Conservation (phyloP, 1,140 invertebrate species). For the Lordiphosa mommai region DNA sequence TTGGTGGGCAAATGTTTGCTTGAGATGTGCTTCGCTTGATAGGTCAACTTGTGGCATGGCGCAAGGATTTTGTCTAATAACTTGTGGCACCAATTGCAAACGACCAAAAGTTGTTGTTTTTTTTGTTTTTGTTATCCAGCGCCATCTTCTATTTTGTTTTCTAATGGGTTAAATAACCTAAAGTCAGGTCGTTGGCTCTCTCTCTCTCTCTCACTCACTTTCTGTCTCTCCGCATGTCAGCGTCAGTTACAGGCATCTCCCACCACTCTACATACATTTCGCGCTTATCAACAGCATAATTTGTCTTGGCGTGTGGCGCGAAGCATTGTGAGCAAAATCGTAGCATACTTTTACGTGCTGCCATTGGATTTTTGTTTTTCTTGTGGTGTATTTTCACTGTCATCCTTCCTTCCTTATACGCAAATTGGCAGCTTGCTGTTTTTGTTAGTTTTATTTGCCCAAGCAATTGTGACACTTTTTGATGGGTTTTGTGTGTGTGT, state of each 20-base stretch:
- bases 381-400: neutral
- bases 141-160: slow-evolving; percentile 9
- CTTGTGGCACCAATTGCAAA: neutral
- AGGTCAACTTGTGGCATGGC: slow-evolving; percentile 9
- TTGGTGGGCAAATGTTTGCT: slow-evolving; percentile 1
- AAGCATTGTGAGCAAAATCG: neutral
- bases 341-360: neutral
- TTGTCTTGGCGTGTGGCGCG: slow-evolving; percentile 68
- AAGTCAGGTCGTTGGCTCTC: slow-evolving; percentile 52
- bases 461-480: slow-evolving; percentile 37
- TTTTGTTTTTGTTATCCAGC: neutral
- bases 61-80: too few species aligned
- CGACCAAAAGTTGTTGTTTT: neutral
- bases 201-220: too few species aligned
- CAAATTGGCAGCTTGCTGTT: slow-evolving; percentile 50
- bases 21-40: slow-evolving; percentile 35
- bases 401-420: slow-evolving; percentile 21
- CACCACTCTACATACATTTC: neutral
- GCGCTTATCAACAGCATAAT: slow-evolving; percentile 72
- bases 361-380: neutral
- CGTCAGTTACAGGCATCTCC: slow-evolving; percentile 44
- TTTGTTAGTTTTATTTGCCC: slow-evolving; percentile 34
- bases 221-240: neutral
- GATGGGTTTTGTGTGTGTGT: slow-evolving; percentile 29
- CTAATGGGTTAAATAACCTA: slow-evolving; percentile 70